Evolutionary conservation across 2,797 vertebrate species (phyloP).

Genomic region (Remorina albescens): DNA sequence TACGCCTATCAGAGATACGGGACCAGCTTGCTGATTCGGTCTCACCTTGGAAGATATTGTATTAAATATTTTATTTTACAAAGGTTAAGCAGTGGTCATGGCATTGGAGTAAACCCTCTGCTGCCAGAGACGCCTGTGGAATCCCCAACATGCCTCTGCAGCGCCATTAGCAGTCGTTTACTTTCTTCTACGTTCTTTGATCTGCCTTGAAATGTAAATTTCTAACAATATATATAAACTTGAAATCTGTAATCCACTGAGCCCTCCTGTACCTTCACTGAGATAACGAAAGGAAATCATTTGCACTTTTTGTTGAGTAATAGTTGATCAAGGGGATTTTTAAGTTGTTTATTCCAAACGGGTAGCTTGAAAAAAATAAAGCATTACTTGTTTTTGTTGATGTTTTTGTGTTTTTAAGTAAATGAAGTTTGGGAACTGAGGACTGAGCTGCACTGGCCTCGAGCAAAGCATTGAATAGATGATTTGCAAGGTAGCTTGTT

Average conservation of each 20-base stretch:
- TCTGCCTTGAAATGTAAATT: too few relatives aligned
- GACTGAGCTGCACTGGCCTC: slow-evolving; percentile 26
- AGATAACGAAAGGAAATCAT: background rate
- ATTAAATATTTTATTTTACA: too few relatives aligned
- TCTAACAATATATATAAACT: background rate
- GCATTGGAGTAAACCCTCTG: too few relatives aligned
- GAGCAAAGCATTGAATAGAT: slow-evolving; percentile 28
- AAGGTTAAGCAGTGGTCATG: background rate
- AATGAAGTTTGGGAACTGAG: background rate
- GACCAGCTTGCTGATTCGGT: too few relatives aligned
- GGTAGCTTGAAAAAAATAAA: background rate
- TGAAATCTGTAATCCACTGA: background rate
- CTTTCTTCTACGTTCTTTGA: too few relatives aligned
- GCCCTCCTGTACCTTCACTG: background rate
- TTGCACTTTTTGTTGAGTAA: background rate
- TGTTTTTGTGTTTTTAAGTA: slow-evolving; percentile 8
- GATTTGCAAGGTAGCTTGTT: slow-evolving; percentile 23
- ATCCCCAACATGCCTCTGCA: background rate
- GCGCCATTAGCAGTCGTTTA: too few relatives aligned
- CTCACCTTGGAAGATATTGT: too few relatives aligned
- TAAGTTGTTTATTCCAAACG: background rate
- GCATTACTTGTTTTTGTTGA: background rate
- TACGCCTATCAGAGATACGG: too few relatives aligned
- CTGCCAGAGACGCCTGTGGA: background rate
- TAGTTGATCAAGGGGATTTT: background rate